These are phyloP conservation scores for Electrophaes corylata DNA, from an alignment of 2,888 invertebrate species.

Conservation along the genomic window DNA sequence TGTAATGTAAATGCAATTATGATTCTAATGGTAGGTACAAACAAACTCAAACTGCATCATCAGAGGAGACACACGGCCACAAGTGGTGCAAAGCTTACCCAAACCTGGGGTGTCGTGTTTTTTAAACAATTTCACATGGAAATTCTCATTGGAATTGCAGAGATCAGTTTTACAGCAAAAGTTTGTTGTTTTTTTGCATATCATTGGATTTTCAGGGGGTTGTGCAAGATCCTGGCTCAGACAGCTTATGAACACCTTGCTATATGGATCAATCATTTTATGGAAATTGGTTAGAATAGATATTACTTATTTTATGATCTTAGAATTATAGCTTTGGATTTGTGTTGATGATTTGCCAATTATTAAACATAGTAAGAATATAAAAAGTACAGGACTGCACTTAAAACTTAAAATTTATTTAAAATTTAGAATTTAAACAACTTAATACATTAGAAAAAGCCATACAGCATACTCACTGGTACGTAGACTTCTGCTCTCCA, in stretches of 20 bases:
- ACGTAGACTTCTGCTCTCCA: conserved; percentile 86
- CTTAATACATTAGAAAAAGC: neutral
- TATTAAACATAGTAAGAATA: neutral
- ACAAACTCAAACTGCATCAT: conserved; percentile 76
- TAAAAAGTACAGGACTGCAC: neutral
- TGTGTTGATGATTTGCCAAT: conserved; percentile 76
- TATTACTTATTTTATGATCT: neutral
- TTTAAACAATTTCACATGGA: conserved; percentile 64
- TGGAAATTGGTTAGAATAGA: conserved; percentile 63
- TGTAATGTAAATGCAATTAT: conserved; percentile 70
- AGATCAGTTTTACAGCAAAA: conserved; percentile 77
- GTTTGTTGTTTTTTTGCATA: conserved; percentile 68
- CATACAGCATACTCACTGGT: conserved; percentile 87
- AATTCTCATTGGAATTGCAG: conserved; percentile 74
- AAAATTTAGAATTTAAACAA: too few species aligned
- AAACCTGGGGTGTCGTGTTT: conserved; percentile 57
- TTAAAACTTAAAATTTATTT: too few species aligned
- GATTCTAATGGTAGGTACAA: conserved; percentile 77
- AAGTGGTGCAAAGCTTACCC: conserved; percentile 73
- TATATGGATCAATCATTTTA: conserved; percentile 65
- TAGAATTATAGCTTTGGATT: conserved; percentile 37
- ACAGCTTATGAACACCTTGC: conserved; percentile 84
- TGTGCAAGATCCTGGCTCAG: conserved; percentile 76
- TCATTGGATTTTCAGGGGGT: conserved; percentile 80
- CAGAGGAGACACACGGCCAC: conserved; percentile 69